These are phyloP conservation scores for Diplazon laetatorius DNA, from an alignment of 2,888 invertebrate species.

Conservation along the genomic window DNA sequence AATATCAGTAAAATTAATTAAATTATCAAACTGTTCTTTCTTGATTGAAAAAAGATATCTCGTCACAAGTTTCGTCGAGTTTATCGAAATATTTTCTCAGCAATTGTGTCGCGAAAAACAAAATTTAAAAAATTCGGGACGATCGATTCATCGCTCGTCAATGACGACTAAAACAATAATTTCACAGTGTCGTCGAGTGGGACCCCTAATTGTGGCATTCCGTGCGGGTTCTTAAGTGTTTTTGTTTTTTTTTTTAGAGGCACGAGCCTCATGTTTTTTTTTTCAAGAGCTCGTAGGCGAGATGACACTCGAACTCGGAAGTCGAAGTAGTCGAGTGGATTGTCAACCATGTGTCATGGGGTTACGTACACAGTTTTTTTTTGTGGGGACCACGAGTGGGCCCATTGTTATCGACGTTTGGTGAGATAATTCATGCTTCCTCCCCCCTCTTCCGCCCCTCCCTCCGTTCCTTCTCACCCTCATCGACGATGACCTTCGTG, in stretches of 20 bases:
- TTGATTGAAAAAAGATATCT: too few species aligned
- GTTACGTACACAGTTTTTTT: slow-evolving; percentile 11
- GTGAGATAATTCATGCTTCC: too few species aligned
- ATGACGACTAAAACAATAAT: background rate
- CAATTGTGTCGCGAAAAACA: too few species aligned
- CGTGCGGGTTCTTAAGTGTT: background rate
- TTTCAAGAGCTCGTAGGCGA: slow-evolving; percentile 5
- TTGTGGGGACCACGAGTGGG: slow-evolving; percentile 10
- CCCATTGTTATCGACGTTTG: slow-evolving; percentile 14
- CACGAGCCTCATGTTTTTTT: background rate
- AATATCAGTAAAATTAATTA: too few species aligned
- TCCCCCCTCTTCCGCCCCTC: too few species aligned
- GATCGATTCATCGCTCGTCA: too few species aligned
- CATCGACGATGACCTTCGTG: background rate
- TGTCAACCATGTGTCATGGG: slow-evolving; percentile 4
- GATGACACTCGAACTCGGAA: background rate
- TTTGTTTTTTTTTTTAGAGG: slow-evolving; percentile 1
- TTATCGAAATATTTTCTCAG: too few species aligned
- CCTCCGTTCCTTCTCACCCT: too few species aligned
- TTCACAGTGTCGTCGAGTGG: background rate
- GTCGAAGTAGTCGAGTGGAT: slow-evolving; percentile 4
- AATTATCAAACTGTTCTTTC: too few species aligned
- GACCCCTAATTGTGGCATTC: background rate
- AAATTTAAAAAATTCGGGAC: too few species aligned
- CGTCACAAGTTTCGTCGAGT: too few species aligned